These are phyloP conservation scores for Zaprionus lineosus DNA, from an alignment of 2,888 invertebrate species.

Conservation along the genomic window DNA sequence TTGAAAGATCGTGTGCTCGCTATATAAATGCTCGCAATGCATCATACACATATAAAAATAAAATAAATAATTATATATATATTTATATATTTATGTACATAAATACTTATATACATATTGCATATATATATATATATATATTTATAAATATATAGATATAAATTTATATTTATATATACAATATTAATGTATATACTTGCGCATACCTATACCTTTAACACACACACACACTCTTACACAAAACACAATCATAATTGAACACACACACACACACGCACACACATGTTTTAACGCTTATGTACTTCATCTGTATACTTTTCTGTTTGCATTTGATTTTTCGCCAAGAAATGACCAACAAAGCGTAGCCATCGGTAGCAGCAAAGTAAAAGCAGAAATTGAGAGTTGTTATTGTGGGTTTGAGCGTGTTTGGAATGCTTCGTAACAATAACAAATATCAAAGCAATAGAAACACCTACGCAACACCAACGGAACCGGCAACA, in stretches of 20 bases:
- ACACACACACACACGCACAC: constrained; percentile 11
- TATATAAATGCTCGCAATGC: no score
- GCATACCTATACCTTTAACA: constrained; percentile 2
- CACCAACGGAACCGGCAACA: constrained; percentile 35
- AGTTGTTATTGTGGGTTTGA: constrained; percentile 58
- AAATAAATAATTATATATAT: constrained; percentile 21
- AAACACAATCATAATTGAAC: not conserved
- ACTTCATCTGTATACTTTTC: constrained; percentile 13
- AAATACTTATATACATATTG: not conserved
- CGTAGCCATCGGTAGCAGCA: constrained; percentile 43
- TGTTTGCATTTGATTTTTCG: constrained; percentile 24
- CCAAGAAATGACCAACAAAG: constrained; percentile 62
- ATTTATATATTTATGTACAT: constrained; percentile 21
- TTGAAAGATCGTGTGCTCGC: no score
- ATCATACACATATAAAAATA: no score
- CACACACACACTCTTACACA: not conserved
- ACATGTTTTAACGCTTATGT: constrained; percentile 1
- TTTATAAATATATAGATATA: no score
- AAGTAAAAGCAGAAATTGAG: constrained; percentile 76
- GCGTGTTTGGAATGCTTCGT: constrained; percentile 22
- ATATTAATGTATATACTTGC: no score
- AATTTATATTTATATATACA: constrained; percentile 31
- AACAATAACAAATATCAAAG: constrained; percentile 1
- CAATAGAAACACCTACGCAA: constrained; percentile 61
- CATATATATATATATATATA: constrained; percentile 3